Percentiles rank a stretch among this genome's conserved stretches.
Conservation (phyloP, 2,797 vertebrate genomes). For the Alfaro cultratus region DNA sequence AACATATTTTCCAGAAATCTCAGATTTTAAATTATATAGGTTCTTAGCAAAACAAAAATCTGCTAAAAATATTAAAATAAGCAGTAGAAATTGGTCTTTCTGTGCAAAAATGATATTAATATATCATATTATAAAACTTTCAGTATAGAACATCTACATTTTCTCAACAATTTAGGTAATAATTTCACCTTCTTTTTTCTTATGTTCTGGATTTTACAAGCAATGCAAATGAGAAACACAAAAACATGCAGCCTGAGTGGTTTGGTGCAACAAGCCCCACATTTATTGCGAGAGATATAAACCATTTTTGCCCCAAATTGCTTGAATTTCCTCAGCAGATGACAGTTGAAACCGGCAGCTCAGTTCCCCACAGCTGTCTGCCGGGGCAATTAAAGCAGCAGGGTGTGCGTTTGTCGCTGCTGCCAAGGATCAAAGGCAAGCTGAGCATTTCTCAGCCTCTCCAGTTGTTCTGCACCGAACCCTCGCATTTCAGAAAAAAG, state of each 20-base stretch:
- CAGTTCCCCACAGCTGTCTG: slow-evolving; percentile 6
- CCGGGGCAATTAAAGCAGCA: neutral
- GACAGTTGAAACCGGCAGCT: neutral
- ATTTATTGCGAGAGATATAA: neutral
- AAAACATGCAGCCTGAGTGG: neutral
- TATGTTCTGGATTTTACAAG: neutral
- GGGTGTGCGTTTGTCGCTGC: neutral
- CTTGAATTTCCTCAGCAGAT: neutral
- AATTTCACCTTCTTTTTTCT: neutral
- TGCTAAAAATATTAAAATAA: neutral
- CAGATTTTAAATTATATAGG: neutral
- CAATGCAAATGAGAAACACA: neutral
- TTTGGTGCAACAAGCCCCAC: neutral
- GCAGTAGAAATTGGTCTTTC: neutral
- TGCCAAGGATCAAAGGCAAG: neutral
- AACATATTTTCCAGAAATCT: no score
- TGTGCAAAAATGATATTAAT: neutral
- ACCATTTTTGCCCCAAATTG: neutral
- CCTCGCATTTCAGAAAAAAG: neutral
- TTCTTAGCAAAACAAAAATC: neutral
- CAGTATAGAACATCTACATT: neutral
- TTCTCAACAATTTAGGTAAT: neutral
- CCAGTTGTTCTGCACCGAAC: neutral
- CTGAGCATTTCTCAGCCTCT: neutral
- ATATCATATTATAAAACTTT: neutral